Evolutionary conservation across 2,888 invertebrate species (phyloP).

Genomic region (Metacarcinus magister): DNA sequence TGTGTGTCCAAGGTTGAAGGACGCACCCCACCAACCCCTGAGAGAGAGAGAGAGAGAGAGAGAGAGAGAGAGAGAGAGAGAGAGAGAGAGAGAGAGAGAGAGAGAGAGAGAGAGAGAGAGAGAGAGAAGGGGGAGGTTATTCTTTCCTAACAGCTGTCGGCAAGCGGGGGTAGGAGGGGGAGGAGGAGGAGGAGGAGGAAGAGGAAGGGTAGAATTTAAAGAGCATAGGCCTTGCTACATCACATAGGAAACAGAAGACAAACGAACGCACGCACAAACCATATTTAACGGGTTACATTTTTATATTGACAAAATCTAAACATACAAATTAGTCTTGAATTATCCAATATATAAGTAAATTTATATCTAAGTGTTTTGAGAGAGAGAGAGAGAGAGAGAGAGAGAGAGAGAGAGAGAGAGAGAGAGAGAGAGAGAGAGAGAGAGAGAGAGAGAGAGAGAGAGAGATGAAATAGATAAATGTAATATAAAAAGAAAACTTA

Average conservation of each 20-base stretch:
- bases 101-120: constrained; percentile 28
- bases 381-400: neutral
- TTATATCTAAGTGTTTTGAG: neutral
- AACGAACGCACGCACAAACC: neutral
- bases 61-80: constrained; percentile 26
- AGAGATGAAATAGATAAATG: neutral
- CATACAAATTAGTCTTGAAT: neutral
- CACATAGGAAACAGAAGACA: neutral
- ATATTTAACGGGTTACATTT: neutral
- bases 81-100: constrained; percentile 17
- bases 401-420: neutral
- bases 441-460: neutral
- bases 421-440: neutral
- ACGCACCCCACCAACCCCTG: neutral
- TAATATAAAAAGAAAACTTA: neutral
- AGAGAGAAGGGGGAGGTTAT: neutral
- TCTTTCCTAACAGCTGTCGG: neutral
- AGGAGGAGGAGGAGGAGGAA: neutral
- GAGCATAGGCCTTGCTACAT: neutral
- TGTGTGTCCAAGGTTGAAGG: neutral
- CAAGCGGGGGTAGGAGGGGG: neutral
- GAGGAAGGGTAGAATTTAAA: neutral
- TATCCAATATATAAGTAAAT: neutral
- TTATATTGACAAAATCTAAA: neutral
- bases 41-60: constrained; percentile 10